These are phyloP conservation scores for Gastracanthus pulcherrimus DNA, from an alignment of 2,888 invertebrate genomes.

Conservation along the genomic window DNA sequence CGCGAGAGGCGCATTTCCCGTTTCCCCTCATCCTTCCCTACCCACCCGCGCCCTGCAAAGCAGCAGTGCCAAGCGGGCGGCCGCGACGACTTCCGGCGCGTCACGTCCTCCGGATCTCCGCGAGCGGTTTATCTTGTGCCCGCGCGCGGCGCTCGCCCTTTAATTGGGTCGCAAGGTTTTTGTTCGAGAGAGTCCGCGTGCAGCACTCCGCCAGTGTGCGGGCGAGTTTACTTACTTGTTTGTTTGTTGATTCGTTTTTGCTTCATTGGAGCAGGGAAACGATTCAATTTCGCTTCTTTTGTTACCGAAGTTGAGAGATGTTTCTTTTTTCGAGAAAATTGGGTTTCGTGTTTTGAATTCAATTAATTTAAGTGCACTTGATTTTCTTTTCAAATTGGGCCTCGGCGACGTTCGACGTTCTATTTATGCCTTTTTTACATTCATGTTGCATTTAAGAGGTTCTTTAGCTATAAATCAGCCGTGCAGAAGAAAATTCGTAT, in stretches of 20 bases:
- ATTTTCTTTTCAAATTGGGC: neutral
- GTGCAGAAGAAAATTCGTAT: no score
- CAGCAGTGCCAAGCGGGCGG: neutral
- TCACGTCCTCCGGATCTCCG: conserved; percentile 22
- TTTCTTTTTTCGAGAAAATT: conserved; percentile 9
- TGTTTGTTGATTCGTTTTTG: conserved; percentile 9
- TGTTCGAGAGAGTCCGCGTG: neutral
- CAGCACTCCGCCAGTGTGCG: no score
- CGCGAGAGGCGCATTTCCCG: conserved; percentile 45
- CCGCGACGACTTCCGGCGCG: conserved; percentile 44
- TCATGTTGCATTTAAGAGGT: no score
- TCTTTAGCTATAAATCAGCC: no score
- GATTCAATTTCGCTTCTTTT: conserved; percentile 47
- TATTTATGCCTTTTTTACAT: no score
- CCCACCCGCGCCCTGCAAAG: conserved; percentile 5
- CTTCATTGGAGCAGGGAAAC: conserved; percentile 33
- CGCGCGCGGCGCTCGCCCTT: conserved; percentile 31
- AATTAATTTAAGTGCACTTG: neutral
- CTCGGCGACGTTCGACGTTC: no score
- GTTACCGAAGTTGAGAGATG: conserved; percentile 1
- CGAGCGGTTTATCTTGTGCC: conserved; percentile 35
- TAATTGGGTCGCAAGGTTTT: conserved; percentile 55
- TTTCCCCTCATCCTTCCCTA: neutral
- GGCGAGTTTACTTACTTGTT: conserved; percentile 16
- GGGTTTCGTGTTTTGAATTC: conserved; percentile 10